These are phyloP conservation scores for Chelonus insularis DNA, from an alignment of 1,140 invertebrate species.

Conservation along the genomic window DNA sequence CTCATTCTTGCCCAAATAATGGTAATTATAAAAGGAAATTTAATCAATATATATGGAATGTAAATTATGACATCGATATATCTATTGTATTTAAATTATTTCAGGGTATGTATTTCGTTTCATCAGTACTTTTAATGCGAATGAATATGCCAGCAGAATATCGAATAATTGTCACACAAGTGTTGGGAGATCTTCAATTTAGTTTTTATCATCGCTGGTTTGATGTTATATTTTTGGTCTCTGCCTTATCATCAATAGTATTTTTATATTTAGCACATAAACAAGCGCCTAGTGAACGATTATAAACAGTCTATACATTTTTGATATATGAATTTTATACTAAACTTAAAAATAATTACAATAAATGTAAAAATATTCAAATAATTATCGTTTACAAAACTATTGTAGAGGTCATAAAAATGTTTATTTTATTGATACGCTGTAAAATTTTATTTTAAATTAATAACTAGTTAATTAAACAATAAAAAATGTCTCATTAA, in stretches of 20 bases:
- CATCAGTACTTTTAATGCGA: constrained; percentile 94
- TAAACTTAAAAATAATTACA: neutral
- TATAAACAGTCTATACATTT: constrained; percentile 23
- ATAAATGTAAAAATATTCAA: no score
- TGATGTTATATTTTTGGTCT: constrained; percentile 98
- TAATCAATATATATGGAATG: no score
- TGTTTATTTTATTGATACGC: no score
- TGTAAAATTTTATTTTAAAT: no score
- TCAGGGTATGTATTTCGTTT: constrained; percentile 99
- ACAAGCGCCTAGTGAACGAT: constrained; percentile 66
- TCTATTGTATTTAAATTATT: no score
- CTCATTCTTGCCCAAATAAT: constrained; percentile 96
- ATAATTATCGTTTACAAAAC: no score
- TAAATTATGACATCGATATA: no score
- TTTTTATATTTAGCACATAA: constrained; percentile 95
- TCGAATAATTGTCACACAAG: constrained; percentile 95
- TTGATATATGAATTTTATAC: neutral
- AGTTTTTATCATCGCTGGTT: constrained; percentile 99
- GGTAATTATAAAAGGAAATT: no score
- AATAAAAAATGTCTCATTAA: no score
- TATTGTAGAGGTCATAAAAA: no score
- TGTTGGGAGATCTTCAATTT: constrained; percentile 96
- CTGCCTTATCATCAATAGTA: constrained; percentile 92
- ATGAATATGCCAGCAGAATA: constrained; percentile 99
- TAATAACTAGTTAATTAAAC: no score